A percentile compares a stretch with the other conserved stretches of the same genome.
These are phyloP conservation scores for Opisthocomus hoazin DNA, from an alignment of 2,113 vertebrate genomes.

Conservation along the genomic window DNA sequence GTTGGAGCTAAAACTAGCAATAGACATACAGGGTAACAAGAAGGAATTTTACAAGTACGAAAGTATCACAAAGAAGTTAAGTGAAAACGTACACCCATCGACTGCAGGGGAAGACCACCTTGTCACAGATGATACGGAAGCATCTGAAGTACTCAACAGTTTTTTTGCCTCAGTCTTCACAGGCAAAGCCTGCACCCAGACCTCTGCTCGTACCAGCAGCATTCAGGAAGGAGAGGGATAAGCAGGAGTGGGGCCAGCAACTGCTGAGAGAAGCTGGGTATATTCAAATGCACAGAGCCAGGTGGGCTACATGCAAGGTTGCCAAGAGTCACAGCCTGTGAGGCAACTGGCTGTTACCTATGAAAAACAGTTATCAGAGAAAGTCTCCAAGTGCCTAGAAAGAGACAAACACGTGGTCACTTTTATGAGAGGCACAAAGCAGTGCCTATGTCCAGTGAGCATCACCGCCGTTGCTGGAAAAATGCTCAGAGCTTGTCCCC, in stretches of 20 bases:
- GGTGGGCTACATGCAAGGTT: not conserved
- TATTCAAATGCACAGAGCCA: not conserved
- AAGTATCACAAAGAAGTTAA: not conserved
- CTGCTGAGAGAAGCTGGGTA: not conserved
- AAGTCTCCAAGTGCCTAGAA: not conserved
- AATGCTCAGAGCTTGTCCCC: not conserved
- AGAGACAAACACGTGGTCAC: not conserved
- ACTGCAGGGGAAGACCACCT: not conserved
- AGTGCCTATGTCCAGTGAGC: not conserved
- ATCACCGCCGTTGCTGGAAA: not conserved
- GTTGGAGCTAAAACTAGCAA: not conserved
- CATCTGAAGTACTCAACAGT: not conserved
- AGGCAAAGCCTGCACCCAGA: not conserved
- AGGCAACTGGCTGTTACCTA: not conserved
- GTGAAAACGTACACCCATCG: not conserved
- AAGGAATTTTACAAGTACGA: not conserved
- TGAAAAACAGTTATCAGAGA: not conserved
- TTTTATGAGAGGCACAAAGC: not conserved
- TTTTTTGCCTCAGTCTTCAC: not conserved
- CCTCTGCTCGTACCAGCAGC: not conserved
- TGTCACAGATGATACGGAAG: not conserved
- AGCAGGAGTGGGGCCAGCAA: not conserved
- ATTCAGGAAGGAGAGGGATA: not conserved
- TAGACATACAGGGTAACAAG: rapidly evolving
- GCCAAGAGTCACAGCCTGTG: not conserved